Conservation (phyloP, 2,797 vertebrate species). For the Alosa sapidissima region DNA sequence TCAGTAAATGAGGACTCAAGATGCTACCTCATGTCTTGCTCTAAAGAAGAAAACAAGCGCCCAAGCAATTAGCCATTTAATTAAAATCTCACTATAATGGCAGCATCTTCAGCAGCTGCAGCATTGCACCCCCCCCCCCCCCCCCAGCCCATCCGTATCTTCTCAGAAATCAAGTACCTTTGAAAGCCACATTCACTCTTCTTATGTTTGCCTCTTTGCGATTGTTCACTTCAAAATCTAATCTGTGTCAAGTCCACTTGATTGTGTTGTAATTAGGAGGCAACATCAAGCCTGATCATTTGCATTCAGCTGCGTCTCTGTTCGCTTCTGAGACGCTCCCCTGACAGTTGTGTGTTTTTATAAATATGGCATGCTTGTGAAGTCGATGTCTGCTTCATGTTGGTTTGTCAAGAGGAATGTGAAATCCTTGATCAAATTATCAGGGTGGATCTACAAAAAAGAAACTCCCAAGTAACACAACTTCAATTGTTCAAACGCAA, state of each 20-base stretch:
- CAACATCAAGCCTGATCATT: neutral
- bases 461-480: neutral
- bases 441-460: neutral
- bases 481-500: neutral
- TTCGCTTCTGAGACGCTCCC: neutral
- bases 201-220: neutral
- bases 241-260: slow-evolving; percentile 25
- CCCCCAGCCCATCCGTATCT: neutral
- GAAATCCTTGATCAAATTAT: neutral
- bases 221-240: neutral
- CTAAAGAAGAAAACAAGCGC: neutral
- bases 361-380: neutral
- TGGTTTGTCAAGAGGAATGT: neutral
- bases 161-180: neutral
- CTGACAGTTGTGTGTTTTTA: neutral
- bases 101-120: neutral
- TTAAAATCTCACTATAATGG: neutral
- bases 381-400: neutral
- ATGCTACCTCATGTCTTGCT: neutral
- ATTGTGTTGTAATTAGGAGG: slow-evolving; percentile 15
- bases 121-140: neutral
- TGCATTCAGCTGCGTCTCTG: neutral
- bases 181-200: neutral
- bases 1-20: neutral
- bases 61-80: neutral